phyloP scores from a whole-genome alignment of 2,888 invertebrate genomes.

The Tenthredo scrophulariae region DNA sequence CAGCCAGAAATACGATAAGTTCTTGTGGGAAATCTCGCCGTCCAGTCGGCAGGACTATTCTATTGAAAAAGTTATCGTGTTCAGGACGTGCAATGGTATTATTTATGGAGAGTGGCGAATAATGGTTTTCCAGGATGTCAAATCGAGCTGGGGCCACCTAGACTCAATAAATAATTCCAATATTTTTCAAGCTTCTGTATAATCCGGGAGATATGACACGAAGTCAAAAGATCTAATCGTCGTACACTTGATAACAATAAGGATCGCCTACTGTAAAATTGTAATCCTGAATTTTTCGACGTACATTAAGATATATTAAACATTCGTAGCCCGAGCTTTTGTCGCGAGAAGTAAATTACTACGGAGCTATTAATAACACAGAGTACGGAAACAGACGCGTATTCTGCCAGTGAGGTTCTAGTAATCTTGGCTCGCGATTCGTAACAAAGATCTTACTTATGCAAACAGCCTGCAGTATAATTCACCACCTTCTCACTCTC shows the following conservation, averaged over 20 bases:
- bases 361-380: conserved; percentile 51
- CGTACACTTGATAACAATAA: background rate
- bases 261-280: background rate
- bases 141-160: background rate
- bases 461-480: conserved; percentile 61
- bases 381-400: conserved; percentile 30
- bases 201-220: background rate
- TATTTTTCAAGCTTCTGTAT: background rate
- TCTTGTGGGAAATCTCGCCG: conserved; percentile 11
- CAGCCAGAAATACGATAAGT: conserved; percentile 62
- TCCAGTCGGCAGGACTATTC: conserved; percentile 1
- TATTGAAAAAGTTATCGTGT: conserved; percentile 19
- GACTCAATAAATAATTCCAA: background rate
- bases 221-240: background rate
- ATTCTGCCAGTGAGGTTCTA: conserved; percentile 44
- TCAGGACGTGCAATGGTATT: background rate
- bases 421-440: conserved; percentile 53
- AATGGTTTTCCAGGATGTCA: background rate
- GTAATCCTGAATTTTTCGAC: background rate
- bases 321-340: conserved; percentile 8
- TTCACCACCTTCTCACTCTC: conserved; percentile 47
- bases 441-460: conserved; percentile 61
- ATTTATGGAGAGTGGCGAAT: conserved; percentile 13
- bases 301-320: background rate
- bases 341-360: conserved; percentile 14